Evolutionary conservation across 2,888 invertebrate genomes (phyloP).

Genomic region (Drosophila seclusa): DNA sequence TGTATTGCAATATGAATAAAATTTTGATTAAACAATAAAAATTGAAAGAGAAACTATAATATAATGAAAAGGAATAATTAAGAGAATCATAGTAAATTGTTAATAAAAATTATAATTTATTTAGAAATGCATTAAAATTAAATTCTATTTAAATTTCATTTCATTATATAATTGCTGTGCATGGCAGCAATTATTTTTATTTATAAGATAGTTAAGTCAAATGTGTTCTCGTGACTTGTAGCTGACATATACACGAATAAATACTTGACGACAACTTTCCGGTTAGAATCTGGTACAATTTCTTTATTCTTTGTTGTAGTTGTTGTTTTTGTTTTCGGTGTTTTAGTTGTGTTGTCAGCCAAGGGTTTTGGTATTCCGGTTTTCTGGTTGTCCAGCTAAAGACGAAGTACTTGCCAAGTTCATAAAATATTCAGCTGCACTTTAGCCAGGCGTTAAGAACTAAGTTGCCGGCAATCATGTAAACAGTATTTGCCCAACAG

Average conservation of each 20-base stretch:
- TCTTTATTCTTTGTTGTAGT: conserved; percentile 12
- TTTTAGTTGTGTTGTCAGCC: conserved; percentile 51
- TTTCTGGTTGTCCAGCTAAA: conserved; percentile 51
- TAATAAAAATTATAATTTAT: background rate
- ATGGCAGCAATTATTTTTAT: conserved; percentile 15
- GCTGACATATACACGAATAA: conserved; percentile 40
- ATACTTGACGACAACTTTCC: conserved; percentile 49
- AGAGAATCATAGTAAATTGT: background rate
- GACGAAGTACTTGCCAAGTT: conserved; percentile 76
- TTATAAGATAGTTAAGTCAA: conserved; percentile 4
- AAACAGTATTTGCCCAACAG: conserved; percentile 62
- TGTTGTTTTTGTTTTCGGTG: conserved; percentile 13
- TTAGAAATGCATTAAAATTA: background rate
- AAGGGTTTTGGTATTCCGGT: conserved; percentile 41
- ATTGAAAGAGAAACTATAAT: background rate
- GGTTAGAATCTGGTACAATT: conserved; percentile 31
- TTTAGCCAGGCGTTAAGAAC: conserved; percentile 75
- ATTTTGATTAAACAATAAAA: background rate
- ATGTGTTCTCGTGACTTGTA: conserved; percentile 13
- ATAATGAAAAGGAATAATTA: background rate
- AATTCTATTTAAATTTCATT: background rate
- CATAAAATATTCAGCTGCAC: conserved; percentile 82
- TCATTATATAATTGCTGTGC: conserved; percentile 4
- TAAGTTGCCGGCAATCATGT: conserved; percentile 72
- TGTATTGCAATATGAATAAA: background rate